Percentiles rank a stretch among this genome's conserved stretches.
Conservation (phyloP, 2,888 invertebrate species). For the Bellardia bayeri region DNA sequence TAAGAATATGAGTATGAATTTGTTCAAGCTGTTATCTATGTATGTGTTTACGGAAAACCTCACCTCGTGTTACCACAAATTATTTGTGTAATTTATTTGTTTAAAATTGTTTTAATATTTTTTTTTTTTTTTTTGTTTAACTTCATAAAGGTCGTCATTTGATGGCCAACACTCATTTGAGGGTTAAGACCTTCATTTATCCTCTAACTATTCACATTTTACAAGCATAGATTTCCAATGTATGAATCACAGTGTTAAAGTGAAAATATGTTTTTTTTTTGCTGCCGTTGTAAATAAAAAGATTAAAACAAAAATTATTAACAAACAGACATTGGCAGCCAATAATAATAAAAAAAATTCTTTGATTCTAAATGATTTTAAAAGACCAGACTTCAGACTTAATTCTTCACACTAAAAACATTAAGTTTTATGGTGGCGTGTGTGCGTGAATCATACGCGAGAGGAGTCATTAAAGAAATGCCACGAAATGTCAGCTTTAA, state of each 20-base stretch:
- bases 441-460: conserved; percentile 37
- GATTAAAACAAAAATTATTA: conserved; percentile 38
- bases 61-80: conserved; percentile 64
- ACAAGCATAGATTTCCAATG: conserved; percentile 62
- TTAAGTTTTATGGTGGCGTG: conserved; percentile 46
- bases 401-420: conserved; percentile 48
- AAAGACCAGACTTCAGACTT: conserved; percentile 60
- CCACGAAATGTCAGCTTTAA: conserved; percentile 10
- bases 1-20: conserved; percentile 8
- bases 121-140: conserved; percentile 28
- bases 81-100: conserved; percentile 19
- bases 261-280: conserved; percentile 35
- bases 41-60: conserved; percentile 59
- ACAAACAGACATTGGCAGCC: conserved; percentile 55
- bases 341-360: conserved; percentile 27
- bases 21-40: conserved; percentile 5
- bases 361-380: conserved; percentile 53
- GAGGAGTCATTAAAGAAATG: conserved; percentile 22
- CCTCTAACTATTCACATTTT: conserved; percentile 54
- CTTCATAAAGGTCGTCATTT: conserved; percentile 59
- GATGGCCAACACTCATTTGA: conserved; percentile 63
- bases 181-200: conserved; percentile 70
- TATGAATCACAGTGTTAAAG: conserved; percentile 58
- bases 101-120: too few relatives aligned
- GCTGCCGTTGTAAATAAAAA: neutral